Evolutionary conservation across 2,113 vertebrate genomes (phyloP).

Genomic region (Mustela lutreola): DNA sequence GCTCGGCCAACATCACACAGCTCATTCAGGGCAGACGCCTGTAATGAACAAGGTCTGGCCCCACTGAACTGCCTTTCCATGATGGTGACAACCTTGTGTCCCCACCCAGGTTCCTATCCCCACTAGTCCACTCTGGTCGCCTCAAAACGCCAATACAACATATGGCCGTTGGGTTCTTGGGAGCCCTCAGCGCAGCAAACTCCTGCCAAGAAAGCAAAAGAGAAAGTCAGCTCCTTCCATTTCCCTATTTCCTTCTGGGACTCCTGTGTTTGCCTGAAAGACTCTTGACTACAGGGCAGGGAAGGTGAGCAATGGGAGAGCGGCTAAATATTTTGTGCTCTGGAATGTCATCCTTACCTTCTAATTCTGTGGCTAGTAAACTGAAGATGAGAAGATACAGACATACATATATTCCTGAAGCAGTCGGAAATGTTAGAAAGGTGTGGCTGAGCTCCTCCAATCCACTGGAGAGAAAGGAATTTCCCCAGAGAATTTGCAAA

Average conservation of each 20-base stretch:
- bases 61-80: background rate
- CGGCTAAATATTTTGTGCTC: background rate
- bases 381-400: background rate
- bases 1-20: background rate
- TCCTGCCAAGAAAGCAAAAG: background rate
- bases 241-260: background rate
- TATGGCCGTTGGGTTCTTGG: background rate
- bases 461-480: background rate
- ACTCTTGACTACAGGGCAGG: background rate
- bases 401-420: background rate
- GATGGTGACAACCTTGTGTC: background rate
- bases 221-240: background rate
- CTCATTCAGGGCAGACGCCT: background rate
- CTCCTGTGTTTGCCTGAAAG: background rate
- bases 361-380: background rate
- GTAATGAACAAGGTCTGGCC: background rate
- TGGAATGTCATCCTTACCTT: background rate
- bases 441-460: background rate
- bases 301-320: accelerated
- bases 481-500: constrained; percentile 31
- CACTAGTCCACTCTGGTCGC: background rate
- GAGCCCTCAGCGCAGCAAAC: background rate
- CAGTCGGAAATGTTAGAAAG: background rate
- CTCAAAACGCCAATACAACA: background rate
- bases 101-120: background rate